Conservation (phyloP, 2,888 invertebrate genomes). For the Creontiades dilutus region DNA sequence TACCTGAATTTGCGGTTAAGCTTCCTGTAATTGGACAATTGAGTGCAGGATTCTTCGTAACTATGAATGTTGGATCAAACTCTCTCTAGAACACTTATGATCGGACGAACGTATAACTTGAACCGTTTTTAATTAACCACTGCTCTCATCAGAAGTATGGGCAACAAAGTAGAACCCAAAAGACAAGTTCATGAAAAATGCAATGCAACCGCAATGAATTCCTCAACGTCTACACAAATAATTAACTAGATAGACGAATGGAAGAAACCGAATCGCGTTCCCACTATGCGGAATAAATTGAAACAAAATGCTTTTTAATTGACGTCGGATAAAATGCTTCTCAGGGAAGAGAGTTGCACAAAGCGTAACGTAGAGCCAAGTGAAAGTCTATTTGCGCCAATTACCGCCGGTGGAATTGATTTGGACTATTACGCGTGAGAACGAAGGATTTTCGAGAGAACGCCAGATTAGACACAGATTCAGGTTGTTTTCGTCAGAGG, state of each 20-base stretch:
- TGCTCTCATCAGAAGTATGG: too few species aligned
- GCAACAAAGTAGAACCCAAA: too few species aligned
- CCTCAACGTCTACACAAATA: neutral
- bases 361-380: conserved; percentile 13
- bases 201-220: neutral
- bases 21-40: too few species aligned
- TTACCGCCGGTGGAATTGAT: neutral
- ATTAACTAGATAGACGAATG: neutral
- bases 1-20: too few species aligned
- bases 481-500: neutral
- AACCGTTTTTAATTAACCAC: too few species aligned
- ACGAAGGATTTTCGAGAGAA: neutral
- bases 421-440: conserved; percentile 18
- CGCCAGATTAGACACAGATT: neutral
- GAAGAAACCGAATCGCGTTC: neutral
- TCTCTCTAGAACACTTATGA: too few species aligned
- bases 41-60: too few species aligned
- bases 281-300: neutral
- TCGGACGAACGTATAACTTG: too few species aligned
- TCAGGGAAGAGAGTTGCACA: neutral
- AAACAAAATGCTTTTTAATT: conserved; percentile 36
- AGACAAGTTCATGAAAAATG: neutral
- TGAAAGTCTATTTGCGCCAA: conserved; percentile 18
- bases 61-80: too few species aligned
- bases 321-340: neutral